These are phyloP conservation scores for Tineola bisselliella DNA, from an alignment of 2,888 invertebrate genomes.

Conservation along the genomic window DNA sequence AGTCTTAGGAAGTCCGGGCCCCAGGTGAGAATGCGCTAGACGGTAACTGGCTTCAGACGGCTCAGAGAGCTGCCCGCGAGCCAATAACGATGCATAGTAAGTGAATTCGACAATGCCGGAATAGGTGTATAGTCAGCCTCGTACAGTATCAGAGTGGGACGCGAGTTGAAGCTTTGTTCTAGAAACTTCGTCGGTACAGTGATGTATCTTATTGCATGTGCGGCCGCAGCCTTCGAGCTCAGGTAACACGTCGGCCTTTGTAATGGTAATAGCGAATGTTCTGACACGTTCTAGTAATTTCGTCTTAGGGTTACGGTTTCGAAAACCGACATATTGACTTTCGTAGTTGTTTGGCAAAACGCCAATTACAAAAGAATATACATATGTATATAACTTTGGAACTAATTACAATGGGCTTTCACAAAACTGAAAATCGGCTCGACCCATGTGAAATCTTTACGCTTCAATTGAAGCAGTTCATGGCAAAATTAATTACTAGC, in stretches of 20 bases:
- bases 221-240: conserved; percentile 21
- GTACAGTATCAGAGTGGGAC: conserved; percentile 34
- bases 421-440: conserved; percentile 26
- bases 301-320: conserved; percentile 4
- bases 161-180: conserved; percentile 56
- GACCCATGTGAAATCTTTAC: conserved; percentile 61
- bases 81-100: conserved; percentile 49
- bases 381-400: not conserved
- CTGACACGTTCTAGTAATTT: conserved; percentile 14
- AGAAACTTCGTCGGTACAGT: conserved; percentile 45
- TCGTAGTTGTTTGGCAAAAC: not conserved
- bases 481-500: conserved; percentile 64
- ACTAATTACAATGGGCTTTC: conserved; percentile 7
- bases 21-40: conserved; percentile 67
- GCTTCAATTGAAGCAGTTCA: conserved; percentile 66
- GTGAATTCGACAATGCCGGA: conserved; percentile 55
- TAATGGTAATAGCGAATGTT: conserved; percentile 17
- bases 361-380: not conserved
- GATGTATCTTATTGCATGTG: conserved; percentile 55
- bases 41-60: conserved; percentile 53
- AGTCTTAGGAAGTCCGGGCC: conserved; percentile 61
- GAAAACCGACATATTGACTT: not conserved
- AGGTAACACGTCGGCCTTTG: conserved; percentile 29
- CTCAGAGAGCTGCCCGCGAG: conserved; percentile 43
- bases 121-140: conserved; percentile 20